A percentile compares a stretch with the other conserved stretches of the same genome.
phyloP scores from a whole-genome alignment of 2,797 vertebrate species.

The Arctocebus calabarensis region DNA sequence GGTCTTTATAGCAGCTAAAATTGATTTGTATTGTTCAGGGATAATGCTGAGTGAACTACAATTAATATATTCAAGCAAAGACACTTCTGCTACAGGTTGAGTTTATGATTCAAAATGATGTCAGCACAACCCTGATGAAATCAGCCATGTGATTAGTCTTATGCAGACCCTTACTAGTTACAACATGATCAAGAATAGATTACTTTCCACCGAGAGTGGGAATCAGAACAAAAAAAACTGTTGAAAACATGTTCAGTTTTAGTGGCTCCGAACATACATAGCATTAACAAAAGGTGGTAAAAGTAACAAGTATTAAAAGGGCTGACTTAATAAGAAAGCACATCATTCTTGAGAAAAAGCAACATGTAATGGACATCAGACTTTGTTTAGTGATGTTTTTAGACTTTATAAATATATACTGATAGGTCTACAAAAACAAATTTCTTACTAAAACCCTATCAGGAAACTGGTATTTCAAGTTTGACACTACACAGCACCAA shows the following conservation, averaged over 20 bases:
- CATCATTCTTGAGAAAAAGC: conserved; percentile 33
- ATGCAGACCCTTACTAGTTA: background rate
- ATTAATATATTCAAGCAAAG: background rate
- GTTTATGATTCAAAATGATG: background rate
- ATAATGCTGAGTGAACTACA: background rate
- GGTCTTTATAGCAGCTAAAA: background rate
- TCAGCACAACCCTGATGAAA: background rate
- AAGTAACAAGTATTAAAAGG: background rate
- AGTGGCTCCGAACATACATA: background rate
- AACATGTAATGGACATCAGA: background rate
- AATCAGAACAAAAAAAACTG: background rate
- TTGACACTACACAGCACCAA: background rate
- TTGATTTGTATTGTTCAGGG: background rate
- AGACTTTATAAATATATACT: background rate
- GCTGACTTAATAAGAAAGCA: background rate
- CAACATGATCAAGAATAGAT: background rate
- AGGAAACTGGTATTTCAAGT: conserved; percentile 69
- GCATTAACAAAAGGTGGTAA: background rate
- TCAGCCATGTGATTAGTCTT: background rate
- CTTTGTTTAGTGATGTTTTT: background rate
- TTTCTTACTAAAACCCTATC: conserved; percentile 64
- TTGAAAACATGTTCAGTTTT: background rate
- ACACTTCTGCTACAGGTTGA: background rate
- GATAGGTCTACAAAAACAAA: conserved; percentile 23
- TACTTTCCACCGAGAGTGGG: background rate